These are phyloP conservation scores for Ips nitidus DNA, from an alignment of 1,140 invertebrate species.

Conservation along the genomic window DNA sequence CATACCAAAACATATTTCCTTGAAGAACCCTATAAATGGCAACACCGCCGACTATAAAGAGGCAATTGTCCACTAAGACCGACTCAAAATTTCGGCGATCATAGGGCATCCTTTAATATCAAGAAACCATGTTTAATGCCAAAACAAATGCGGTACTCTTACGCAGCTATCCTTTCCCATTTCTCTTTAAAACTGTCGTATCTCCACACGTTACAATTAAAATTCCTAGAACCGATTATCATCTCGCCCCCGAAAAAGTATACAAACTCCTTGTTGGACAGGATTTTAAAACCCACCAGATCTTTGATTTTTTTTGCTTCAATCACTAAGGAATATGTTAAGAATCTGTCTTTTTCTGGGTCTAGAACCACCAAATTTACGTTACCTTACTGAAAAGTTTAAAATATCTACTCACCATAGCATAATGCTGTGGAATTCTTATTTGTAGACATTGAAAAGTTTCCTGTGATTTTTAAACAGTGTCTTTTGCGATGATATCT, in stretches of 20 bases:
- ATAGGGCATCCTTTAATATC: slow-evolving; percentile 37
- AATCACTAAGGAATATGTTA: neutral
- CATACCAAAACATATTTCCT: slow-evolving; percentile 44
- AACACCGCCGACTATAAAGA: slow-evolving; percentile 45
- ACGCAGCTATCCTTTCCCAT: slow-evolving; percentile 42
- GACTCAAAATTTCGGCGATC: slow-evolving; percentile 46
- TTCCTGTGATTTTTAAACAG: too few relatives aligned
- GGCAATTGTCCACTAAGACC: slow-evolving; percentile 37
- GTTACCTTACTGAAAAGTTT: too few relatives aligned
- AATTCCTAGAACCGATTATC: slow-evolving; percentile 39
- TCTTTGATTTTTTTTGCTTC: slow-evolving; percentile 34
- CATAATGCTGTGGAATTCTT: too few relatives aligned
- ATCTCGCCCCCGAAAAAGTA: slow-evolving; percentile 47
- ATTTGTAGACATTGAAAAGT: too few relatives aligned
- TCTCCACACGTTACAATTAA: slow-evolving; percentile 45
- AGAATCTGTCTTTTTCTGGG: too few relatives aligned
- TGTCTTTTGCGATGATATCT: too few relatives aligned
- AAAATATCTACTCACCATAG: too few relatives aligned
- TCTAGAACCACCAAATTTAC: too few relatives aligned
- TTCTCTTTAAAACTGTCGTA: slow-evolving; percentile 42
- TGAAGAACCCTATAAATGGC: slow-evolving; percentile 45
- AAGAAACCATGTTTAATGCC: neutral
- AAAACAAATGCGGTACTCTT: neutral
- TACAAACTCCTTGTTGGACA: slow-evolving; percentile 44
- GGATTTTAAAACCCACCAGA: slow-evolving; percentile 41